Base-by-base conservation (phyloP, 2,113 vertebrate genomes). In the Tupaia tana region DNA sequence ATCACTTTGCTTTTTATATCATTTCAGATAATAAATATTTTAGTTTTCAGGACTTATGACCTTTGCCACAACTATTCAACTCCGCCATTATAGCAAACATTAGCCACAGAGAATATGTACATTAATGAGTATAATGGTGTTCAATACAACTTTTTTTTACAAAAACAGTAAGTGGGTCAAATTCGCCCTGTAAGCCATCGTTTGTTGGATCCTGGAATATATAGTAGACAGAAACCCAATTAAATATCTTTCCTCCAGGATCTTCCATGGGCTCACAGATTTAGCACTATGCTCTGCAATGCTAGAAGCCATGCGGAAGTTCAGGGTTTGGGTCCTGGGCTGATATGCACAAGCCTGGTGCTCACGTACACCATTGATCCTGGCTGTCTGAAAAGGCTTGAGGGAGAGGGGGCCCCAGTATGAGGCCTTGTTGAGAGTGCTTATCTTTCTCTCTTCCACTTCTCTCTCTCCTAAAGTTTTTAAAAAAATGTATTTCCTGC, bases 111-210 rank as follows among this genome's bases (percentile, higher is more conserved):
- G 24, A 9, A 69, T 43, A 59, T 24, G 11, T 27, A 75, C 84
- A 90, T 87, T 24, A 90, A 11, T 71, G 63, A 81, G 1, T 77
- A 2, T 54, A 29, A 2, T 22, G 19, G 25, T 20, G 10, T 66
- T 64, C 56, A 67, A 81, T 82, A 92, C 91, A 96, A 79, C 11
- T 89, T 86, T 64, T 64, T 82, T 93, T 92, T 63, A 61, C 7
- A 86, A 70, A 90, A 86, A 78, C 2, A 95, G 85, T 14, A 11
- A 14, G 1, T 75, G 71, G 25, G 6, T 14, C 20, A n/a, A 6
- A 89, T 78, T 67, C 52, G 6, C 54, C 20, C 11, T 56, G 2
- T 71, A 6, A 54, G 9, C 19, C 1, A 43, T 16, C 61, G 61
- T 70, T 25, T 43, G 0, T 64, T 25, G 64, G 20, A 0, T 9